Base-by-base conservation (phyloP, 2,888 invertebrate genomes). In the Leptarthrus brevirostris region DNA sequence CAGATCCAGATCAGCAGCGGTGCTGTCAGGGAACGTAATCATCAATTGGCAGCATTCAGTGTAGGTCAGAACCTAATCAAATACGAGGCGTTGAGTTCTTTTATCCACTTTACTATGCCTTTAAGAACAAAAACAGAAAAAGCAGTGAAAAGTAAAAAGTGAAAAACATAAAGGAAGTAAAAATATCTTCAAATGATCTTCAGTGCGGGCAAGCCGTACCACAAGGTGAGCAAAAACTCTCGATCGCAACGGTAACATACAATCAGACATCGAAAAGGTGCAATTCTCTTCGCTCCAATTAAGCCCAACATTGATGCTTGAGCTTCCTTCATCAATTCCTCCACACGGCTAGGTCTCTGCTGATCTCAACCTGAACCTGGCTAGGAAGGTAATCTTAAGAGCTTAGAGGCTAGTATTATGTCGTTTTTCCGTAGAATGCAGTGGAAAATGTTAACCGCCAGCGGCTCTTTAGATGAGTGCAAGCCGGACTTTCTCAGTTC, bases 251-350 rank as follows among this genome's bases (percentile, higher is more conserved):
- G 54, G 54, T 54, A 71, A 71, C 44, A 71, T 54, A 71, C 71
- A 71, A 71, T 71, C 71, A 71, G 54, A 54, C 71, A 71, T 71
- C 54, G 30, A 40, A 71, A 71, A 71, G 71, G 71, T 71, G 71
- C 71, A 71, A 71, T 71, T 71, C 54, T 71, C 71, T 36, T 40
- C 71, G 71, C 71, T 71, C 71, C 71, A 71, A 71, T 71, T 71
- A 71, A 71, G 54, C 71, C 70, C 56, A 40, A 40, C 54, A 54
- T 40, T 20, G 16, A 36, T 53, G 40, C 14, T 53, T 36, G 26
- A 34, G 71, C 54, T 71, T 71, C 54, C 36, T 52, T 20, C 69
- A 52, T 30, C 69, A 49, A 49, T 69, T 52, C 26, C 30, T 26
- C 47, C 16, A 6, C 69, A 6, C 16, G 49, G 49, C 26, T 49